Evolutionary conservation across 2,113 vertebrate genomes (phyloP).

Genomic region (Puntigrus tetrazona): DNA sequence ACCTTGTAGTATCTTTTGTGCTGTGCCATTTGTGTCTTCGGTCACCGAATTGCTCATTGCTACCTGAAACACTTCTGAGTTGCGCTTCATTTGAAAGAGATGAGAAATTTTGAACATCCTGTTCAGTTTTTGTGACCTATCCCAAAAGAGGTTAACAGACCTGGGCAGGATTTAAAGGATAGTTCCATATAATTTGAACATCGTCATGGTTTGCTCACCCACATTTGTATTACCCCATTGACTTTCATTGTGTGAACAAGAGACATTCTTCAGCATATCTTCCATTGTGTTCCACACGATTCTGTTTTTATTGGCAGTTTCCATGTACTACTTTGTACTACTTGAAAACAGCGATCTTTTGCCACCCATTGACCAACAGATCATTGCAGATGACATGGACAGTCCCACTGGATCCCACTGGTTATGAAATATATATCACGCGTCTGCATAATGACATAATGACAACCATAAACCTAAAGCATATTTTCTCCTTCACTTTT

Average conservation of each 20-base stretch:
- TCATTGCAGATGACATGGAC: not conserved
- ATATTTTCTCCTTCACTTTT: too few relatives aligned
- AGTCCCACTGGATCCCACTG: not conserved
- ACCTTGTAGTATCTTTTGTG: not conserved
- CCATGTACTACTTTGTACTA: not conserved
- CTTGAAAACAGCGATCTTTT: not conserved
- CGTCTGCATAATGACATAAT: too few relatives aligned
- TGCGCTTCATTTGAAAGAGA: not conserved
- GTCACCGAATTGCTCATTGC: not conserved
- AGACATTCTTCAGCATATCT: not conserved
- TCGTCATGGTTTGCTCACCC: not conserved
- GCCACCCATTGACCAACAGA: not conserved
- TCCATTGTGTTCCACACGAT: not conserved
- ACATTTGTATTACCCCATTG: not conserved
- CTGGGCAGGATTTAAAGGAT: slow-evolving; percentile 1
- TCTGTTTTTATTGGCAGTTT: not conserved
- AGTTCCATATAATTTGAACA: not conserved
- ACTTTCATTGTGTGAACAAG: not conserved
- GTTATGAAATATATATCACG: not conserved
- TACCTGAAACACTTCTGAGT: not conserved
- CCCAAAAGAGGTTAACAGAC: not conserved
- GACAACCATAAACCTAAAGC: not conserved
- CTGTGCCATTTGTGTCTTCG: not conserved
- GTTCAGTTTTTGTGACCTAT: not conserved
- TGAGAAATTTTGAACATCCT: not conserved